These are phyloP conservation scores for Anoplopoma fimbria DNA, from an alignment of 2,113 vertebrate species.

Conservation along the genomic window DNA sequence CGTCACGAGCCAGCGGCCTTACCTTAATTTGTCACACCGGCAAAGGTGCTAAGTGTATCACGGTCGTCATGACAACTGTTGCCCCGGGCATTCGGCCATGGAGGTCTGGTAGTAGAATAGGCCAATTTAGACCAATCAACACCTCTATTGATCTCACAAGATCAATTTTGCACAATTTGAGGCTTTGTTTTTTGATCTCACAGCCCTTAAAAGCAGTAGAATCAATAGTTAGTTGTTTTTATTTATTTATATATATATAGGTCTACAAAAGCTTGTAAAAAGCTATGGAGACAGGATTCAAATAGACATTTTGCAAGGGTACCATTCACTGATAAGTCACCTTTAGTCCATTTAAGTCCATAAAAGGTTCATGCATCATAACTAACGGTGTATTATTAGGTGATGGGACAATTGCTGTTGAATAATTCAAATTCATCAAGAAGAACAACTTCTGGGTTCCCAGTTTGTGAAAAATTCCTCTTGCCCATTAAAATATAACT, in stretches of 20 bases:
- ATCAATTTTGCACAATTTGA: not conserved
- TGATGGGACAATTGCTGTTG: not conserved
- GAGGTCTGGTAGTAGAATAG: too few species aligned
- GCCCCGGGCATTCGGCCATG: not conserved
- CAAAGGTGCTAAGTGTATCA: not conserved
- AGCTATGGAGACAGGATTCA: not conserved
- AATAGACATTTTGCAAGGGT: not conserved
- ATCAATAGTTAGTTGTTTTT: not conserved
- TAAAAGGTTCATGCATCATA: not conserved
- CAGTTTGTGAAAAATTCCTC: not conserved
- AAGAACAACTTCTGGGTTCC: not conserved
- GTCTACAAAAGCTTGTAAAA: too few species aligned
- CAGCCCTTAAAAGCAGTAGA: not conserved
- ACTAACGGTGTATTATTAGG: not conserved
- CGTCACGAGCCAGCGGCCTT: not conserved
- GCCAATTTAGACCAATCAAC: not conserved
- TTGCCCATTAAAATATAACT: not conserved
- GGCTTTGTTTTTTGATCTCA: too few species aligned
- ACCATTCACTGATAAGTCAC: too few species aligned
- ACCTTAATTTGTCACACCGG: not conserved
- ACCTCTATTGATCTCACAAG: not conserved
- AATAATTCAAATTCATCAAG: not conserved
- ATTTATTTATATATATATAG: not conserved
- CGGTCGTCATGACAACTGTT: conserved; percentile 51
- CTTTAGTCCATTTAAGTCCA: too few species aligned